These are phyloP conservation scores for Monomorium pharaonis DNA, from an alignment of 1,140 invertebrate species.

Conservation along the genomic window DNA sequence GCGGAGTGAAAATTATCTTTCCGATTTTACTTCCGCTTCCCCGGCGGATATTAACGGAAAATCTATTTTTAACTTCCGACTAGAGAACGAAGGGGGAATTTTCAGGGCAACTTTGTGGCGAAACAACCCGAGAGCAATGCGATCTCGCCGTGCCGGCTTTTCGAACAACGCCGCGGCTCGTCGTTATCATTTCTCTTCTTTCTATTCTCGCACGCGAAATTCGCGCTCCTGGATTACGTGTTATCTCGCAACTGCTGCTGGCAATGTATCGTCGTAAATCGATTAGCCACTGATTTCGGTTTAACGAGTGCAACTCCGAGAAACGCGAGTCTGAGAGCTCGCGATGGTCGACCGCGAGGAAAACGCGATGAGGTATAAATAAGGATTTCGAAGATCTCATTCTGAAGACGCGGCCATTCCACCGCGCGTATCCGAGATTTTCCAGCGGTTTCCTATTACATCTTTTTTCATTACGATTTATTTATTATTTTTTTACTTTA, in stretches of 20 bases:
- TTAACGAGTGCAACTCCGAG: slow-evolving; percentile 42
- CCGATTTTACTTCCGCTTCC: not conserved
- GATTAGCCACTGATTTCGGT: slow-evolving; percentile 68
- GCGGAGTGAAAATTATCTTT: not conserved
- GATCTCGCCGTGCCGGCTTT: not conserved
- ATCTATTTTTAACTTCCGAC: slow-evolving; percentile 49
- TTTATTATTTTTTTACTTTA: slow-evolving; percentile 1
- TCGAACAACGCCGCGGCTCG: slow-evolving; percentile 13
- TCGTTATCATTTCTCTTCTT: slow-evolving; percentile 56
- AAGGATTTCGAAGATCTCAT: not conserved
- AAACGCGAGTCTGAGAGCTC: slow-evolving; percentile 6
- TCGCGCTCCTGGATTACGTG: slow-evolving; percentile 1
- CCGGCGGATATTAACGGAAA: slow-evolving; percentile 38
- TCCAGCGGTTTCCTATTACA: not conserved
- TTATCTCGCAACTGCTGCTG: slow-evolving; percentile 21
- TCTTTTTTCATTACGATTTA: not conserved
- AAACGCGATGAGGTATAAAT: not conserved
- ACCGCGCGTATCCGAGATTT: not conserved
- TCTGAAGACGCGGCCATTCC: not conserved
- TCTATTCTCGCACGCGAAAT: not conserved
- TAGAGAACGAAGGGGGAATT: not conserved
- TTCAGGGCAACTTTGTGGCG: slow-evolving; percentile 8
- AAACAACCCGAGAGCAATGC: slow-evolving; percentile 38
- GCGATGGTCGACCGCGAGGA: not conserved
- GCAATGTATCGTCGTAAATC: slow-evolving; percentile 59